Base-by-base conservation (phyloP, 2,797 vertebrate species). In the Lacerta bilineata region DNA sequence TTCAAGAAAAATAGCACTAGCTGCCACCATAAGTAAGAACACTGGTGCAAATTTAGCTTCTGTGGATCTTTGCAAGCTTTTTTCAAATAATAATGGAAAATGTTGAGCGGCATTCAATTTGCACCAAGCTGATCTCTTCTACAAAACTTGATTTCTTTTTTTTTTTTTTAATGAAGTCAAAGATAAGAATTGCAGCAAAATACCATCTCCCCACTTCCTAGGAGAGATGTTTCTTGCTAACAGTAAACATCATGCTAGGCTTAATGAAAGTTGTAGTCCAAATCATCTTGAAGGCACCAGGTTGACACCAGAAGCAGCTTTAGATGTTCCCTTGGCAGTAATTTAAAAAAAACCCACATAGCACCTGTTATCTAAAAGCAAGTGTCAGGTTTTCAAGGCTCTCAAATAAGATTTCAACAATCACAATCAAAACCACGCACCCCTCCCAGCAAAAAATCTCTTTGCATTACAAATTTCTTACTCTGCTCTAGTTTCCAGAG, bases 401-500 rank as follows among this genome's bases (percentile, higher is more conserved):
- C 17, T 71, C 20, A 23, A 15, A 71, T 33, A 66, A 86, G 41
- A 23, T 23, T 87, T 39, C 46, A 71, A 29, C 78, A 87, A 41
- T 20, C 27, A 41, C 27, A 79, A 71, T 72, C 2, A 41, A 80
- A 80, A 55, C 33, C 20, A 29, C 17, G 18, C 17, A 36, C 33
- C 13, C 36, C 50, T 13, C n/a, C 15, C 25, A 55, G n/a, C 72
- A 6, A 66, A 5, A 76, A 80, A 72, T 72, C 41, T 76, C 76
- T 80, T 68, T 78, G 46, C 20, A 80, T 80, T 80, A 55, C 23
- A 68, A 55, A 86, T 69, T 50, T 39, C 71, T 71, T 8, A 59
- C 33, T 87, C 77, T 41, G 66, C 66, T 39, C 7, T 69, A 59
- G 76, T 86, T 85, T 71, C 43, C 46, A 87, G 46, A 80, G 66